Evolutionary conservation across 2,888 invertebrate species (phyloP).

Genomic region (Andrena camellia): DNA sequence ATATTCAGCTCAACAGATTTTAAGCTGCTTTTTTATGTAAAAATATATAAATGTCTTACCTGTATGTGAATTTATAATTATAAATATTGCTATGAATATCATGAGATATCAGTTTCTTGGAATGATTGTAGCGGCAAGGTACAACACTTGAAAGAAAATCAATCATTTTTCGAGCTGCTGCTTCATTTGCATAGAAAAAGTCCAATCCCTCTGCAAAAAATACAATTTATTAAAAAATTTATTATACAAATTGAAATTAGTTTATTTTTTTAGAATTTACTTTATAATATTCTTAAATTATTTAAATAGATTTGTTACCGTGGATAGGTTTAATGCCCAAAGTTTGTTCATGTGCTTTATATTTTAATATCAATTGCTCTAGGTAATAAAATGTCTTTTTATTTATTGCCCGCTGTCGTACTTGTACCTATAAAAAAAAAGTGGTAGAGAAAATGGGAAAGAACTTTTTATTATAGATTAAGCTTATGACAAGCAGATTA

Average conservation of each 20-base stretch:
- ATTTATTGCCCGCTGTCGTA: constrained; percentile 94
- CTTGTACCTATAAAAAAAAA: constrained; percentile 89
- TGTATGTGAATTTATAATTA: constrained; percentile 97
- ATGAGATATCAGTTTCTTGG: constrained; percentile 98
- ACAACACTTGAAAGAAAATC: constrained; percentile 96
- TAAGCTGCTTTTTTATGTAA: too few relatives aligned
- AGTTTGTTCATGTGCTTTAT: constrained; percentile 95
- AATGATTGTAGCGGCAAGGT: constrained; percentile 94
- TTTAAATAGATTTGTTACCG: constrained; percentile 84
- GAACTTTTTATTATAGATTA: background rate
- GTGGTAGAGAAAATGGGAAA: background rate
- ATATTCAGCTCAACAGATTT: too few relatives aligned
- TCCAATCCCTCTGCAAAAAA: constrained; percentile 92
- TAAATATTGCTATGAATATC: constrained; percentile 98
- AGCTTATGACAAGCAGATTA: background rate
- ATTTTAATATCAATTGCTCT: constrained; percentile 98
- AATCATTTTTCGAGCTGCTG: constrained; percentile 96
- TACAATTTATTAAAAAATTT: background rate
- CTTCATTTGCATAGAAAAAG: constrained; percentile 96
- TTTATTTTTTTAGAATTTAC: background rate
- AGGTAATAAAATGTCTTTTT: constrained; percentile 99
- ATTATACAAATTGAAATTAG: background rate
- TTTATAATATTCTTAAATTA: background rate
- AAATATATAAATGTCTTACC: constrained; percentile 74
- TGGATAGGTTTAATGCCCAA: constrained; percentile 94